These are phyloP conservation scores for Halocynthia aurantium DNA, from an alignment of 23 tunicate species.

Conservation along the genomic window DNA sequence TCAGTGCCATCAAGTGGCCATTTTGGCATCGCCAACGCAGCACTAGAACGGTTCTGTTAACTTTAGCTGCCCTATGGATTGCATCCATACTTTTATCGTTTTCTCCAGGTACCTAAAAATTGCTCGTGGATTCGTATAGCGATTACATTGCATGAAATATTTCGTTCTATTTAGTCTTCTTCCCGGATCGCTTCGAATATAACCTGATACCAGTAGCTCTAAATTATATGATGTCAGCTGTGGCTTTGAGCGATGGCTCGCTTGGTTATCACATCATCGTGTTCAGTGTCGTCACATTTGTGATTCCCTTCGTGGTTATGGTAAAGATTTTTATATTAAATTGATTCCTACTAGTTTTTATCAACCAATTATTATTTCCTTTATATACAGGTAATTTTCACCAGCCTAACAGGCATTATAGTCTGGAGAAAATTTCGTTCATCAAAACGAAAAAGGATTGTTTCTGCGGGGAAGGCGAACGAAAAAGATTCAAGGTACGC, in stretches of 20 bases:
- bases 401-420: conserved; percentile 5
- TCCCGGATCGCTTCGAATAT: conserved; percentile 5
- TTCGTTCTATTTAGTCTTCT: not conserved
- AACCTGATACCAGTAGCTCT: conserved; percentile 11
- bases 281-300: not conserved
- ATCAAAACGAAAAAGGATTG: not conserved
- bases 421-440: not conserved
- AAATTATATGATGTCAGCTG: not conserved
- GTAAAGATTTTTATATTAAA: not conserved
- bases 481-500: too few species aligned
- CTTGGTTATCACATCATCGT: not conserved
- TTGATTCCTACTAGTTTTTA: not conserved
- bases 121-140: not conserved
- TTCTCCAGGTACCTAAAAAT: not conserved
- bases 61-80: not conserved
- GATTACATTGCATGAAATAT: too few species aligned
- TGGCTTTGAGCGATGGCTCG: not conserved
- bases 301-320: conserved; percentile 24
- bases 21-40: not conserved
- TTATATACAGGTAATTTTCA: not conserved
- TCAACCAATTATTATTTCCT: too few species aligned
- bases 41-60: not conserved
- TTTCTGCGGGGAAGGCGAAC: not conserved
- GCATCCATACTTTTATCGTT: not conserved
- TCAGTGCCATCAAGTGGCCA: conserved; percentile 1